Percentiles rank a stretch among this genome's conserved stretches.
Conservation (phyloP, 1,140 invertebrate genomes). For the Drosophila jambulina region DNA sequence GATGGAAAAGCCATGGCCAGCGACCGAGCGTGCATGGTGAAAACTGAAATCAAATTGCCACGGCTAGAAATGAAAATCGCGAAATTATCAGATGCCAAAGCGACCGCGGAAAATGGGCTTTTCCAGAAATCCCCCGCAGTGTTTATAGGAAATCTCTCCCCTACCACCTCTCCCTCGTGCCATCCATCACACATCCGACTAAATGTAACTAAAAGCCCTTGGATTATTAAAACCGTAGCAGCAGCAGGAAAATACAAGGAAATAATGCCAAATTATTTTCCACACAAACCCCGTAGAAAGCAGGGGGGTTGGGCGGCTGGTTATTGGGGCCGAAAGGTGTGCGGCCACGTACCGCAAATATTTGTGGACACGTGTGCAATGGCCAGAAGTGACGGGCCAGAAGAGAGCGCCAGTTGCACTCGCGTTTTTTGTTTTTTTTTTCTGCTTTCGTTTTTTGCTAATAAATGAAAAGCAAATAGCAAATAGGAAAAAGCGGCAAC, state of each 20-base stretch:
- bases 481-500: constrained; percentile 65
- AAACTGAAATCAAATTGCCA: constrained; percentile 73
- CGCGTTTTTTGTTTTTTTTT: constrained; percentile 9
- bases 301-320: background rate
- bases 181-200: constrained; percentile 34
- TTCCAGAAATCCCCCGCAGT: constrained; percentile 18
- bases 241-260: constrained; percentile 48
- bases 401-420: constrained; percentile 42
- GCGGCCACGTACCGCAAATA: constrained; percentile 78
- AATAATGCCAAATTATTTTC: constrained; percentile 33
- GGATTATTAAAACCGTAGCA: constrained; percentile 70
- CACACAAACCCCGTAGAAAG: background rate
- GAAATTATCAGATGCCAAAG: constrained; percentile 60
- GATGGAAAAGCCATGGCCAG: constrained; percentile 3
- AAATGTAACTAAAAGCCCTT: constrained; percentile 51
- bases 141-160: constrained; percentile 48
- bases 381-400: constrained; percentile 68
- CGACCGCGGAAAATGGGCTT: constrained; percentile 41
- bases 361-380: constrained; percentile 80
- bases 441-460: constrained; percentile 72
- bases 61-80: constrained; percentile 59
- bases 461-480: constrained; percentile 81
- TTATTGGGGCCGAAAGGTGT: constrained; percentile 58
- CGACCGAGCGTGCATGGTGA: constrained; percentile 12
- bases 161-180: background rate